Base-by-base conservation (phyloP, 1,140 invertebrate genomes). In the Sycophaga agraensis region DNA sequence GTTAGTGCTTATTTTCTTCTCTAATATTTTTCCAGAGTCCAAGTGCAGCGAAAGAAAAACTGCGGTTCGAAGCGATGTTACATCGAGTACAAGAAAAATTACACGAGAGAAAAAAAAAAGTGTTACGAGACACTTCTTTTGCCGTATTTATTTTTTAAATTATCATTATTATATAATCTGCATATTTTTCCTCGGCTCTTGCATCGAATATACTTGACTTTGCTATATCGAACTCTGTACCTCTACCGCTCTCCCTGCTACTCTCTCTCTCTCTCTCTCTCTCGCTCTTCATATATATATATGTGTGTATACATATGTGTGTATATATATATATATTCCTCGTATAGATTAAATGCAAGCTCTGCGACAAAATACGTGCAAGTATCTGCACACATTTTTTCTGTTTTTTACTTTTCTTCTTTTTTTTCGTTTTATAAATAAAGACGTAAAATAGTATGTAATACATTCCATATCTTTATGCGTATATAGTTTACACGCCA, bases 391-490 rank as follows among this genome's bases (percentile, higher is more conserved):
- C 46, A 31, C 5, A 49, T 17, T 31, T 34, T 7, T 34, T 7
- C 24, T 19, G 22, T 7, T 49, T 22, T 56, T 22, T 48, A 46
- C 28, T 28, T 24, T 45, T 17, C n/a, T n/a, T n/a, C n/a, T n/a
- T n/a, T n/a, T n/a, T n/a, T n/a, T n/a, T n/a, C n/a, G n/a, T n/a
- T 53, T 26, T 31, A 60, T 60, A 60, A 60, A 60, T 60, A 14
- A 53, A 60, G 19, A 51, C 59, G 17, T 54, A 45, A 59, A 45
- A 37, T 17, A 43, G 28, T 26, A 31, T n/a, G n/a, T n/a, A 24
- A 42, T 28, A 35, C 11, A 42, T 35, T n/a, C n/a, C 17, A 59
- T 51, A 42, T 34, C 40, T n/a, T 40, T 34, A 37, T 49, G 37
- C 39, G 17, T 43, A 59, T 43, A 40, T 9, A n/a, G n/a, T 28